A percentile compares a stretch with the other conserved stretches of the same genome.
Evolutionary conservation across 92 coral and sea anemone genomes (phyloP).

Genomic region (Porites cylindrica): DNA sequence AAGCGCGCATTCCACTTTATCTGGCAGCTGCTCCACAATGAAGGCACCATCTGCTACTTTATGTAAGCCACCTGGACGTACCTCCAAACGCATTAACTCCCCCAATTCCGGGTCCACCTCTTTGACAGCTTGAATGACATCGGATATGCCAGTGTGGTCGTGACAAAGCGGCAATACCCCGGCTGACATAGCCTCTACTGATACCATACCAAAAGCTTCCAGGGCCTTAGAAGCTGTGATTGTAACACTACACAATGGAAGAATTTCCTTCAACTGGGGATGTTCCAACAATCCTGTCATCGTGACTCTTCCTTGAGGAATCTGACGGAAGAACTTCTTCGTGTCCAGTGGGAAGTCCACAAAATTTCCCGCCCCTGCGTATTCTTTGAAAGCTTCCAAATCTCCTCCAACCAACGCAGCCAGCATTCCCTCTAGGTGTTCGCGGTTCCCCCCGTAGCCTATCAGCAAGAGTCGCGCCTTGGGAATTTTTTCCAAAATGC

Average conservation of each 20-base stretch:
- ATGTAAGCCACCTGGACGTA: conserved; percentile 86
- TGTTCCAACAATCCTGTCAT: conserved; percentile 90
- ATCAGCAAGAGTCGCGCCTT: conserved; percentile 77
- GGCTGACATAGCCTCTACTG: conserved; percentile 91
- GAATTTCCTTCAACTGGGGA: conserved; percentile 79
- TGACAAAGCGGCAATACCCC: conserved; percentile 89
- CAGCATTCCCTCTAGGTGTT: conserved; percentile 88
- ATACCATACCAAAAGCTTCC: conserved; percentile 93
- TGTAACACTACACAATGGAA: conserved; percentile 82
- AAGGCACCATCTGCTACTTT: conserved; percentile 88
- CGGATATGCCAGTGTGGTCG: conserved; percentile 83
- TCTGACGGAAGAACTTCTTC: conserved; percentile 69
- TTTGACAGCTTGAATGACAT: conserved; percentile 78
- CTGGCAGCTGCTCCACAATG: conserved; percentile 76
- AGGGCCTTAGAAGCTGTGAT: conserved; percentile 78
- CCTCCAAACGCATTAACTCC: conserved; percentile 70
- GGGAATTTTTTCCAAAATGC: conserved; percentile 78
- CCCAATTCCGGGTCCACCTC: conserved; percentile 81
- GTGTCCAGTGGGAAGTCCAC: conserved; percentile 84
- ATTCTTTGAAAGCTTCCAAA: conserved; percentile 88
- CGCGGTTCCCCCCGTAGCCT: conserved; percentile 89
- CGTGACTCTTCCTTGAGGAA: conserved; percentile 78
- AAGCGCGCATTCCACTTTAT: conserved; percentile 70
- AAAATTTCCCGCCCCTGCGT: conserved; percentile 81
- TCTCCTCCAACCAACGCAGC: conserved; percentile 70